Evolutionary conservation across 2,888 invertebrate species (phyloP).

Genomic region (Harpalus rubripes): DNA sequence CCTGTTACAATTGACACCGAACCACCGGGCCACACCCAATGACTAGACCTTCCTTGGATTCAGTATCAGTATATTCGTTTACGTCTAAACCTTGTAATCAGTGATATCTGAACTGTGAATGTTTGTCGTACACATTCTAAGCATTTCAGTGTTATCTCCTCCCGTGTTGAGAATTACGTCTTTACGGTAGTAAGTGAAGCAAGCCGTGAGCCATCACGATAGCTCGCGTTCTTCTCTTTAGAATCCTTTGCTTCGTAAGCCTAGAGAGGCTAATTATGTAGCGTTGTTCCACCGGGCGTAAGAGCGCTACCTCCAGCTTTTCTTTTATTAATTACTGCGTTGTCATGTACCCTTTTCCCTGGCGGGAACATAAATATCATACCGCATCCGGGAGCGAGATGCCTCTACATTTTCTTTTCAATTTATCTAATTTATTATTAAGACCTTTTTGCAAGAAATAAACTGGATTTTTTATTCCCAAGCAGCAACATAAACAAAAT

Average conservation of each 20-base stretch:
- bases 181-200: not conserved
- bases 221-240: constrained; percentile 2
- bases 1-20: too few species aligned
- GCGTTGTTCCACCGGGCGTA: constrained; percentile 23
- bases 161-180: not conserved
- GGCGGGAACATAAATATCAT: constrained; percentile 61
- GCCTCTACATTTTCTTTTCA: constrained; percentile 45
- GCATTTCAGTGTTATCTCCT: too few species aligned
- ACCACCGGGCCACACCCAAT: too few species aligned
- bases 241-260: constrained; percentile 22
- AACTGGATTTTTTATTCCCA: constrained; percentile 22
- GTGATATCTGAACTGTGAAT: too few species aligned
- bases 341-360: constrained; percentile 58
- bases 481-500: not conserved
- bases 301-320: constrained; percentile 46
- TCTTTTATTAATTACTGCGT: constrained; percentile 65
- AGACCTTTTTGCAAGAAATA: constrained; percentile 36
- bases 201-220: constrained; percentile 4
- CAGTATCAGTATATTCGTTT: too few species aligned
- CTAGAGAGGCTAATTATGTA: constrained; percentile 11
- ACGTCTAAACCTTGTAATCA: too few species aligned
- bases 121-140: too few species aligned
- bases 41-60: too few species aligned
- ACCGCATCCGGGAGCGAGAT: constrained; percentile 28
- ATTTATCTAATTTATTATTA: constrained; percentile 51